phyloP scores from a whole-genome alignment of 2,888 invertebrate species.

The Piscicola geometra region DNA sequence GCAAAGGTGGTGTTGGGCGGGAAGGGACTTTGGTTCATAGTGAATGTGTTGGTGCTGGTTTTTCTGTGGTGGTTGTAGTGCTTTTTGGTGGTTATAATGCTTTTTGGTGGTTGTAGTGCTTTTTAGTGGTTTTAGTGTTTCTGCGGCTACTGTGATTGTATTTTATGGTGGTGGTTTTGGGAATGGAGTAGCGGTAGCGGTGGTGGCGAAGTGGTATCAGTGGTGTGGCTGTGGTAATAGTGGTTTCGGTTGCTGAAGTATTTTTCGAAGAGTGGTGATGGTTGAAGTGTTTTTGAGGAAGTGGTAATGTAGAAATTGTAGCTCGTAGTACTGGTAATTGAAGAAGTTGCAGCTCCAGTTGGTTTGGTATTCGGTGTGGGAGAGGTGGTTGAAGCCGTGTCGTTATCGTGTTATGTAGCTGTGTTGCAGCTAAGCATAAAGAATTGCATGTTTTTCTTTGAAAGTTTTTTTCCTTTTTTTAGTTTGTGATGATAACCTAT shows the following conservation, averaged over 20 bases:
- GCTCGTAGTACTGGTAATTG: not conserved
- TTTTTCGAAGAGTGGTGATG: not conserved
- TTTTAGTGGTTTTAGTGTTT: no score
- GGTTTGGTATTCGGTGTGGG: not conserved
- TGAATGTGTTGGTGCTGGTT: not conserved
- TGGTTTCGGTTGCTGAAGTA: not conserved
- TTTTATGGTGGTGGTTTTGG: no score
- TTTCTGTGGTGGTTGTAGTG: not conserved
- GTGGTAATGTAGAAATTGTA: not conserved
- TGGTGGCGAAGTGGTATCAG: no score
- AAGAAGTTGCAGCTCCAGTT: not conserved
- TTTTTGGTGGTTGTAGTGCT: no score
- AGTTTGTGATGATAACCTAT: no score
- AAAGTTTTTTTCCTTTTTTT: no score
- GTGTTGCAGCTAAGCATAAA: no score
- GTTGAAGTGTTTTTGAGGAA: not conserved
- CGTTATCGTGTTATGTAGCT: not conserved
- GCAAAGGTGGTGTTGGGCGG: not conserved
- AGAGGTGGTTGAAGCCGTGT: not conserved
- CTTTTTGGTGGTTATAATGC: no score
- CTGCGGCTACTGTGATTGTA: no score
- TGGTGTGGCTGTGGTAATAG: no score
- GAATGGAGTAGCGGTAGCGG: no score
- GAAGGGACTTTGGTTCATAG: constrained; percentile 6
- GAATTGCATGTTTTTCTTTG: no score